A percentile compares a stretch with the other conserved stretches of the same genome.
These are phyloP conservation scores for Rhineura floridana DNA, from an alignment of 2,113 vertebrate species.

Conservation along the genomic window DNA sequence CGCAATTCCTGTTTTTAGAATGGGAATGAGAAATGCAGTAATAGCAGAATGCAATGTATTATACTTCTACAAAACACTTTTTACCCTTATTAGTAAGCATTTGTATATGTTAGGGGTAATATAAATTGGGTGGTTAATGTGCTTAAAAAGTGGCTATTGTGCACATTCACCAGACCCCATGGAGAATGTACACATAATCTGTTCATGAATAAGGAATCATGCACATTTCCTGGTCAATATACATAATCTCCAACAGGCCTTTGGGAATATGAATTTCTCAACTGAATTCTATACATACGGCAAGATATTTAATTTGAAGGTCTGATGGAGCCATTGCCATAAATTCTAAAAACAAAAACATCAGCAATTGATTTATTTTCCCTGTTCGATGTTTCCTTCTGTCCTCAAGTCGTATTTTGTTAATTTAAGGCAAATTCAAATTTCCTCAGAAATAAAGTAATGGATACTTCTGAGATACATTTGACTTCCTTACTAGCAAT, in stretches of 20 bases:
- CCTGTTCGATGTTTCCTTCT: slow-evolving; percentile 49
- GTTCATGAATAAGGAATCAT: no score
- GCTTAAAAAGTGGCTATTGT: no score
- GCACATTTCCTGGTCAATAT: no score
- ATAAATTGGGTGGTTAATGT: no score
- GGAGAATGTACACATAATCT: no score
- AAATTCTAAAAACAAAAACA: slow-evolving; percentile 33
- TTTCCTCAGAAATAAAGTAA: slow-evolving; percentile 56
- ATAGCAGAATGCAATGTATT: background rate
- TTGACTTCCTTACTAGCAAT: slow-evolving; percentile 66
- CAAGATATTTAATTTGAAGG: background rate
- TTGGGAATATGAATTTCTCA: no score
- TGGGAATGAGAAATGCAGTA: no score
- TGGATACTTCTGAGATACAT: slow-evolving; percentile 66
- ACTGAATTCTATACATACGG: background rate
- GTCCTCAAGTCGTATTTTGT: slow-evolving; percentile 56
- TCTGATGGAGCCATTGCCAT: background rate
- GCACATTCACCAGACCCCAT: no score
- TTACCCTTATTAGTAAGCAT: background rate
- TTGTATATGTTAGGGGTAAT: no score
- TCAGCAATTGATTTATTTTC: slow-evolving; percentile 43
- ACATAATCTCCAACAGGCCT: no score
- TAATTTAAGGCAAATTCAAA: slow-evolving; percentile 66
- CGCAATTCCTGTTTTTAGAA: background rate
- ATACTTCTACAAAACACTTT: background rate